phyloP scores from a whole-genome alignment of 2,888 invertebrate species.

The Chirona hameri region DNA sequence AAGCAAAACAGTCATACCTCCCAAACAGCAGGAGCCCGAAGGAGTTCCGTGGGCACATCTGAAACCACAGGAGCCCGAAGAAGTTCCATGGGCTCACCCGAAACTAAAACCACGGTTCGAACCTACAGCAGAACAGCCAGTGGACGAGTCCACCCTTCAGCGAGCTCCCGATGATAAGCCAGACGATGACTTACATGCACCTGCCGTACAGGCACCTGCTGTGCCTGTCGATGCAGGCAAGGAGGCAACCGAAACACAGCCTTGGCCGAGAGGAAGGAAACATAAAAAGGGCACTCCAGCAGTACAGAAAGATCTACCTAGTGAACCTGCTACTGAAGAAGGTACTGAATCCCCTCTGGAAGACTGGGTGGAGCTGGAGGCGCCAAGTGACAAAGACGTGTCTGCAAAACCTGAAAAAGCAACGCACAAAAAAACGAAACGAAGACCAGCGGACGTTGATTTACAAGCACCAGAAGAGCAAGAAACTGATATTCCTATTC shows the following conservation, averaged over 20 bases:
- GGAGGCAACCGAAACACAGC: not conserved
- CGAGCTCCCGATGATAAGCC: not conserved
- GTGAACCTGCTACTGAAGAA: not conserved
- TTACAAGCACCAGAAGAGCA: not conserved
- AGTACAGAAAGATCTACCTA: not conserved
- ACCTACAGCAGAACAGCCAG: not conserved
- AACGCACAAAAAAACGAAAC: not conserved
- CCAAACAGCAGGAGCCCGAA: constrained; percentile 2
- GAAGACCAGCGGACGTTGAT: not conserved
- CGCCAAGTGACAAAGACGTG: not conserved
- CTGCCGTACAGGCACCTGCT: not conserved
- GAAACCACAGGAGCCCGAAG: not conserved
- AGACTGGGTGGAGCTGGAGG: not conserved
- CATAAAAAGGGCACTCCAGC: not conserved
- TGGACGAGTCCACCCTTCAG: not conserved
- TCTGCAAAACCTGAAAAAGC: not conserved
- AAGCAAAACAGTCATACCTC: not conserved
- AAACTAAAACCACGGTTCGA: constrained; percentile 14
- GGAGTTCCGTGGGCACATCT: constrained; percentile 2
- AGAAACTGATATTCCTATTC: constrained; percentile 10
- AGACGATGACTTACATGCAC: not conserved
- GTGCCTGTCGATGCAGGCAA: not conserved
- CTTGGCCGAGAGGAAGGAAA: not conserved
- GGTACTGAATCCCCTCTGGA: not conserved
- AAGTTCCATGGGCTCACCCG: constrained; percentile 9